Evolutionary conservation across 1,140 invertebrate genomes (phyloP).

Genomic region (Bombus breviceps): DNA sequence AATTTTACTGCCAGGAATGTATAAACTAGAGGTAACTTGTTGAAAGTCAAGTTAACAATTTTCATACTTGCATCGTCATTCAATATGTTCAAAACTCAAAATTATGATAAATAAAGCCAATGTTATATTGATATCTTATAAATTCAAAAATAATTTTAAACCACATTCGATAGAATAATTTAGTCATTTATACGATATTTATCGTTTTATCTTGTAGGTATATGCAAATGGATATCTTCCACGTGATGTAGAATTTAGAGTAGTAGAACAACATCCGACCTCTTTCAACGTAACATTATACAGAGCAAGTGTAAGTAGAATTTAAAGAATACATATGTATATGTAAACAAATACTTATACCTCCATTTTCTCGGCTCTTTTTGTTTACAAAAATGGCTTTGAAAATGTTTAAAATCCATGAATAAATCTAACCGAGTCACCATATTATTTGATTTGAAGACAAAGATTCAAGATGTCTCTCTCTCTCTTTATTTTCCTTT

Average conservation of each 20-base stretch:
- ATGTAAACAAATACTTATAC: no score
- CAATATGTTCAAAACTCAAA: background rate
- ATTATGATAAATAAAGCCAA: background rate
- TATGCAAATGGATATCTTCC: conserved; percentile 92
- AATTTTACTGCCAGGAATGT: conserved; percentile 91
- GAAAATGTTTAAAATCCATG: no score
- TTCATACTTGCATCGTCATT: background rate
- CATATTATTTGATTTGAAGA: background rate
- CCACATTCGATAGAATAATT: background rate
- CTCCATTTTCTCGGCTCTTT: no score
- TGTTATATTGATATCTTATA: background rate
- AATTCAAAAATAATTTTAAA: no score
- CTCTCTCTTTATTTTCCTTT: background rate
- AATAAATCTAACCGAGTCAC: background rate
- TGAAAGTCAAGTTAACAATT: background rate
- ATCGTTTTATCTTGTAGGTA: conserved; percentile 84
- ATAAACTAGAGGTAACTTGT: conserved; percentile 89
- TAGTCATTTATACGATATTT: background rate
- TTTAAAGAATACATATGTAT: background rate
- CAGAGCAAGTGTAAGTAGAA: conserved; percentile 88
- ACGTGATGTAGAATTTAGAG: conserved; percentile 92
- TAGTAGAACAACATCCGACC: conserved; percentile 93
- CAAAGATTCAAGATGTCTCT: background rate
- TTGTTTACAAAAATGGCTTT: no score
- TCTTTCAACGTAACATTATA: conserved; percentile 92